These are phyloP conservation scores for Lepas anatifera DNA, from an alignment of 2,888 invertebrate genomes.

Conservation along the genomic window DNA sequence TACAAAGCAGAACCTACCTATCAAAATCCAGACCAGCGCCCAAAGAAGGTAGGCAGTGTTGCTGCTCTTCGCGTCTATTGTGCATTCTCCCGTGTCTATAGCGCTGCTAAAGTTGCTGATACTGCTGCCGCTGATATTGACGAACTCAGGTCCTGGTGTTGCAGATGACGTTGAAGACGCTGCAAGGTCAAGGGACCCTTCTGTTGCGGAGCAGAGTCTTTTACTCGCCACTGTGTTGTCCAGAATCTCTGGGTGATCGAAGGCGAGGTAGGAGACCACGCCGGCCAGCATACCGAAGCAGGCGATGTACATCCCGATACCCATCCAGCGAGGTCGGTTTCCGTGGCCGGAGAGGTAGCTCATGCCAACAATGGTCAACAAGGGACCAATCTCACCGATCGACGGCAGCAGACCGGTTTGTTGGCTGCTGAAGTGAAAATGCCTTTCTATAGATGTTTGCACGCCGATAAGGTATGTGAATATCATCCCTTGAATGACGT, in stretches of 20 bases:
- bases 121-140: too few species aligned
- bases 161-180: too few species aligned
- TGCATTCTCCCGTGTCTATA: too few species aligned
- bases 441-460: conserved; percentile 21
- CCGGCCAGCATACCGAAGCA: conserved; percentile 12
- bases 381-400: conserved; percentile 21
- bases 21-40: conserved; percentile 17
- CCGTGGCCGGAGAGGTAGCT: conserved; percentile 19
- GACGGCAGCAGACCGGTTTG: conserved; percentile 19
- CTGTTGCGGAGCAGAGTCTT: neutral
- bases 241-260: conserved; percentile 15
- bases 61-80: conserved; percentile 13
- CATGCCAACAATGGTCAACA: conserved; percentile 17
- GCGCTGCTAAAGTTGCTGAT: too few species aligned
- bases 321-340: conserved; percentile 23
- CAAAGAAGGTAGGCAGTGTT: conserved; percentile 18
- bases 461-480: conserved; percentile 20
- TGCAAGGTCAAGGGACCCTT: too few species aligned
- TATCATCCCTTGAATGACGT: conserved; percentile 14
- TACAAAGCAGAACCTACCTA: too few species aligned
- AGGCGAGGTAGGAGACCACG: conserved; percentile 15
- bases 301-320: conserved; percentile 13
- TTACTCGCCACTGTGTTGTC: neutral
- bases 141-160: too few species aligned
- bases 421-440: conserved; percentile 23